Percentiles rank a stretch among this genome's conserved stretches.
Evolutionary conservation across 2,888 invertebrate species (phyloP).

Genomic region (Drosophila birchii): DNA sequence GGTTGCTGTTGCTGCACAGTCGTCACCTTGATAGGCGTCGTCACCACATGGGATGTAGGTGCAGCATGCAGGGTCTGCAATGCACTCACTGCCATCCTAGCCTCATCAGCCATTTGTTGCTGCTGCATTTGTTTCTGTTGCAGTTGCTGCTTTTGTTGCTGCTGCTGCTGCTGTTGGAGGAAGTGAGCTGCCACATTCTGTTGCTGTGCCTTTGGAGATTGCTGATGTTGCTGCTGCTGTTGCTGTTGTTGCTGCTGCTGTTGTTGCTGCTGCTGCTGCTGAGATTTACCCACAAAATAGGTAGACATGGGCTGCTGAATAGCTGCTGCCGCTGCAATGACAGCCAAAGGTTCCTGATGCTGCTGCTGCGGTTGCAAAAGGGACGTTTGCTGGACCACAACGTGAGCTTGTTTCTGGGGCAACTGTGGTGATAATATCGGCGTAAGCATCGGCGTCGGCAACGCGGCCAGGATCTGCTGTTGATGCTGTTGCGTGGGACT

Average conservation of each 20-base stretch:
- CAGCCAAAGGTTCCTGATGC: constrained; percentile 57
- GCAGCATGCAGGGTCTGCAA: constrained; percentile 66
- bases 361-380: constrained; percentile 44
- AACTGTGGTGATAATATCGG: constrained; percentile 67
- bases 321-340: constrained; percentile 60
- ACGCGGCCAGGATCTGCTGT: constrained; percentile 68
- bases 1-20: constrained; percentile 33
- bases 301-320: constrained; percentile 59
- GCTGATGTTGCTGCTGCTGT: constrained; percentile 28
- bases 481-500: constrained; percentile 61
- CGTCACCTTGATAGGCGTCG: constrained; percentile 48
- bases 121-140: constrained; percentile 37
- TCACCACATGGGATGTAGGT: constrained; percentile 46
- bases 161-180: constrained; percentile 34
- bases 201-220: constrained; percentile 31
- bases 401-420: constrained; percentile 18
- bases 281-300: constrained; percentile 45
- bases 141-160: constrained; percentile 28
- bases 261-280: constrained; percentile 35
- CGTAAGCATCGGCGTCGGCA: constrained; percentile 72
- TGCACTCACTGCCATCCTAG: constrained; percentile 71
- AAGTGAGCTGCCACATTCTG: constrained; percentile 16
- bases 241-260: constrained; percentile 26
- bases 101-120: constrained; percentile 55
- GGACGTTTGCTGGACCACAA: constrained; percentile 36